Conservation (phyloP, 2,113 vertebrate genomes). For the Nymphicus hollandicus region DNA sequence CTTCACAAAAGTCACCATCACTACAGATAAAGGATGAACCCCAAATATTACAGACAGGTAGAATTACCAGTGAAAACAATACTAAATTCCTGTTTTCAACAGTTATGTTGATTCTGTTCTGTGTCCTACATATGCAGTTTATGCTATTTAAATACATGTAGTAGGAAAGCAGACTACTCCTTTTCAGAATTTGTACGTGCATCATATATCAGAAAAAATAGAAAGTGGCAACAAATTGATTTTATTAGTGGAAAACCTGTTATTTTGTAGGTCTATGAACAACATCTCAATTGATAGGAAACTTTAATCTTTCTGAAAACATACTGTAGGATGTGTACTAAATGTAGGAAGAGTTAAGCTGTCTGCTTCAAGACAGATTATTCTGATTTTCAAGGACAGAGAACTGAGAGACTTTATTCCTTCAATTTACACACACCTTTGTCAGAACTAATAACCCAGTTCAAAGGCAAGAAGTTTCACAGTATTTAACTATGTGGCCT, state of each 20-base stretch:
- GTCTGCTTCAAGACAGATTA: neutral
- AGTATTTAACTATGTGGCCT: neutral
- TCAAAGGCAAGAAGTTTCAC: neutral
- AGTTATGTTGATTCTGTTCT: neutral
- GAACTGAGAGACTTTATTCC: neutral
- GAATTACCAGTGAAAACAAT: neutral
- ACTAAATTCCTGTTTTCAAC: neutral
- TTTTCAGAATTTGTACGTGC: neutral
- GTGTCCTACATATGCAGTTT: neutral
- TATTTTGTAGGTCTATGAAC: neutral
- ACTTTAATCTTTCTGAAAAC: neutral
- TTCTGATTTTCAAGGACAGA: neutral
- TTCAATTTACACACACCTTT: conserved; percentile 1
- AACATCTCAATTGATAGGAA: neutral
- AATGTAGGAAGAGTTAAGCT: neutral
- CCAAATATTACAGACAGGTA: neutral
- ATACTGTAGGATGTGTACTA: neutral
- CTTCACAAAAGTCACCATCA: neutral
- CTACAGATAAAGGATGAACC: neutral
- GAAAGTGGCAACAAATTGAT: neutral
- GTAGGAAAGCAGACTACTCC: neutral
- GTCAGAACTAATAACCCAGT: neutral
- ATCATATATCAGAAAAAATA: neutral
- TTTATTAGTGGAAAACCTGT: neutral
- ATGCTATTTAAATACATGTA: neutral